phyloP scores from a whole-genome alignment of 2,888 invertebrate genomes.

The Thymelicus lineola region DNA sequence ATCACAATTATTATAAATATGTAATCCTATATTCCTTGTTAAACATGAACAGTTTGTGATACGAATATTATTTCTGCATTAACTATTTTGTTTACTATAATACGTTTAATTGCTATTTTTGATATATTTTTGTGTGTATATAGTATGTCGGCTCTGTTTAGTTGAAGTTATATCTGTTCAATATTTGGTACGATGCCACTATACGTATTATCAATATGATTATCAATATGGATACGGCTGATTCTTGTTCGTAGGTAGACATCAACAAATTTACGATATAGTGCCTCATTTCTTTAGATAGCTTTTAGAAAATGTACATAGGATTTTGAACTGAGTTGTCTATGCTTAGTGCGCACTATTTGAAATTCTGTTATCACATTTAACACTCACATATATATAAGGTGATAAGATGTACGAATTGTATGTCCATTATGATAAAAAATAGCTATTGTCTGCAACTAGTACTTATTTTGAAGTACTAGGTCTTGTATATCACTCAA shows the following conservation, averaged over 20 bases:
- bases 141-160: not conserved
- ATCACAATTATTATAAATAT: slow-evolving; percentile 20
- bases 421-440: too few relatives aligned
- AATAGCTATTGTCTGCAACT: too few relatives aligned
- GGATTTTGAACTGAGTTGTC: not conserved
- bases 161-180: not conserved
- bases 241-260: slow-evolving; percentile 22
- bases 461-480: too few relatives aligned
- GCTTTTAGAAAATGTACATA: slow-evolving; percentile 25
- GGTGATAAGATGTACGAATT: too few relatives aligned
- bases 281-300: slow-evolving; percentile 34
- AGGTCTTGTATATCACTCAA: too few relatives aligned
- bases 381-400: too few relatives aligned
- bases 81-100: slow-evolving; percentile 21
- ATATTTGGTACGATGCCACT: slow-evolving; percentile 12
- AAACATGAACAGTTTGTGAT: slow-evolving; percentile 29
- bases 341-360: slow-evolving; percentile 11
- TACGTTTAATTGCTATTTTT: slow-evolving; percentile 25
- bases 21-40: slow-evolving; percentile 25
- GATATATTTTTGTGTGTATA: slow-evolving; percentile 25
- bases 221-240: slow-evolving; percentile 11
- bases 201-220: not conserved
- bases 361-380: not conserved
- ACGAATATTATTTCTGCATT: slow-evolving; percentile 30
- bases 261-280: slow-evolving; percentile 23